Evolutionary conservation across 2,797 vertebrate genomes (phyloP), one percentile per base, ranked within the genome.

Genomic region (Hyperoplus immaculatus): DNA sequence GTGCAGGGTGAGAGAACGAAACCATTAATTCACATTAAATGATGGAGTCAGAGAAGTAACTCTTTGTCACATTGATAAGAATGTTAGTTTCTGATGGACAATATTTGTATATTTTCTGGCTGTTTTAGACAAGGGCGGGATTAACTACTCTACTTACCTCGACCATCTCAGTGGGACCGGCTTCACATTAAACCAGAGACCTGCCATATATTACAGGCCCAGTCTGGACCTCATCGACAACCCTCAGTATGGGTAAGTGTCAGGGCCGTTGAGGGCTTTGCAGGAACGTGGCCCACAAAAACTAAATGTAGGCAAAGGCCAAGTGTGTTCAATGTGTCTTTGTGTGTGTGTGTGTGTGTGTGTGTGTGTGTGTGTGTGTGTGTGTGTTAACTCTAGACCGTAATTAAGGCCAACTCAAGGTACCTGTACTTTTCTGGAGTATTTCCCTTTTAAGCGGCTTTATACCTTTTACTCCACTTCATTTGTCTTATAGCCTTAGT

Each of bases 161-260:
- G 47, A 82, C 45, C 69, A n/a, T 81, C 70, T 75, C 55, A 57
- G 41, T 67, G 36, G 5, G 6, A 82, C 87, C 0, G 90, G 90
- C 36, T 90, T 77, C 81, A 77, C 79, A n/a, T 72, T 86, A 63
- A 93, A 91, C 80, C 82, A 84, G 39, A 88, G 88, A 71, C 89
- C 89, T 13, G 88, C 69, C 43, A 12, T 90, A 1, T 83, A 72
- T 72, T 85, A 92, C 78, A 86, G 53, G 10, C 80, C 88, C 66
- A 85, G 76, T 66, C 62, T 90, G 84, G 88, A 93, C 59, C 62
- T 43, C 64, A 62, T 4, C 60, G 91, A 89, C 81, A 94, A 86
- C 82, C 90, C 88, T 56, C 73, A 60, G 12, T 80, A 90, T 60
- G 88, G 89, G 93, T 94, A 69, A 85, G 88, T 77, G 51, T 65